phyloP scores from a whole-genome alignment of 1,140 invertebrate genomes.

The Tetramorium parvispinum region DNA sequence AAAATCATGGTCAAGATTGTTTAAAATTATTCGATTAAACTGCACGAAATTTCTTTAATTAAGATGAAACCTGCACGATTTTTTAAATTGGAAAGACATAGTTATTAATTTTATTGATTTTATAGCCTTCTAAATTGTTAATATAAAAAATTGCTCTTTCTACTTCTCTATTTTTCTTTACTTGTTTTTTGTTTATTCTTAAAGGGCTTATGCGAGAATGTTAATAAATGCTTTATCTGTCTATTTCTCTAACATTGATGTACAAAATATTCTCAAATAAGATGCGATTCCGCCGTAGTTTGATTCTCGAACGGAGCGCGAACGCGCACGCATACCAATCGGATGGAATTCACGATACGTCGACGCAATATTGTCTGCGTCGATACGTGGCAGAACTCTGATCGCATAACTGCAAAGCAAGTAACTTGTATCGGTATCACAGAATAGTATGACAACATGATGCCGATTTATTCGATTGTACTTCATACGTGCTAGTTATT shows the following conservation, averaged over 20 bases:
- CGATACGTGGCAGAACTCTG: constrained; percentile 9
- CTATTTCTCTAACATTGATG: neutral
- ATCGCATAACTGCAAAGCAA: constrained; percentile 25
- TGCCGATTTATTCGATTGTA: neutral
- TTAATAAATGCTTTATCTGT: neutral
- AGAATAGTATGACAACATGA: constrained; percentile 4
- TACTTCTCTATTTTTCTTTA: neutral
- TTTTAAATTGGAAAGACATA: neutral
- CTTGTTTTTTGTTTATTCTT: neutral
- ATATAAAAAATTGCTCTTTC: neutral
- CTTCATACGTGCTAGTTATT: neutral
- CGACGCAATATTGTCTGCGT: constrained; percentile 54
- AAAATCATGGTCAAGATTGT: neutral
- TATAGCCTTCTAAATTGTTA: neutral
- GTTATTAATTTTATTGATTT: neutral
- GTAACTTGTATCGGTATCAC: constrained; percentile 4
- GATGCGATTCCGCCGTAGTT: constrained; percentile 7
- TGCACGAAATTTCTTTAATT: neutral
- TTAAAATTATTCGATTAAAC: neutral
- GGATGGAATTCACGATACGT: constrained; percentile 64
- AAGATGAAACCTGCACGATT: neutral
- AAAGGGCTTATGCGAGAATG: neutral
- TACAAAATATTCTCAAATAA: constrained; percentile 10
- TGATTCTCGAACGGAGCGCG: constrained; percentile 29
- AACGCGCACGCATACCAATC: constrained; percentile 37